Conservation (phyloP, 2,888 invertebrate genomes). For the Catonia carolina region DNA sequence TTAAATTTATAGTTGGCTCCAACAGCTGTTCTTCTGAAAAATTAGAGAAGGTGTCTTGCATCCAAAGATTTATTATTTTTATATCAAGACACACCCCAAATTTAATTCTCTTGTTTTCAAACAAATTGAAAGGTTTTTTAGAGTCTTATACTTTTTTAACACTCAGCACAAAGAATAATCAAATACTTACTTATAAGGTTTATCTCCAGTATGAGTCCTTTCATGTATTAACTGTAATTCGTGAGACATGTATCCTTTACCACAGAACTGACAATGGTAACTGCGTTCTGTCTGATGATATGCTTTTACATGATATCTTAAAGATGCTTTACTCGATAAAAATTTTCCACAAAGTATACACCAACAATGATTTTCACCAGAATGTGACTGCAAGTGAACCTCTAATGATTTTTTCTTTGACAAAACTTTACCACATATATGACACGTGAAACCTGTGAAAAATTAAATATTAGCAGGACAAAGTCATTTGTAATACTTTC, state of each 20-base stretch:
- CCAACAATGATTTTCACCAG: not conserved
- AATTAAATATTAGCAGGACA: too few species aligned
- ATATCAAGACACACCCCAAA: too few species aligned
- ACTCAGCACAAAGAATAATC: too few species aligned
- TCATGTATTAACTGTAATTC: conserved; percentile 43
- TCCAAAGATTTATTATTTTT: too few species aligned
- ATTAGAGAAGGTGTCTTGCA: too few species aligned
- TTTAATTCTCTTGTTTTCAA: too few species aligned
- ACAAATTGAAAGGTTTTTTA: too few species aligned
- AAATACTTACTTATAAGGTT: conserved; percentile 36
- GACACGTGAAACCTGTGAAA: conserved; percentile 7
- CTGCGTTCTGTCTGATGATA: conserved; percentile 43
- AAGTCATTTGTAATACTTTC: not conserved
- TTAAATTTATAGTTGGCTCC: too few species aligned
- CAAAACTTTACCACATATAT: conserved; percentile 16
- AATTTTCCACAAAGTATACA: conserved; percentile 18
- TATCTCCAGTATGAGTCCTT: conserved; percentile 42
- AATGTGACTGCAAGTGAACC: not conserved
- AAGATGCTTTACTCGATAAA: conserved; percentile 28
- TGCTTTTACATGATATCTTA: conserved; percentile 43
- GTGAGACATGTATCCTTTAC: conserved; percentile 42
- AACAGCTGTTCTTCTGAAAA: too few species aligned
- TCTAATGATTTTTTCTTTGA: conserved; percentile 4
- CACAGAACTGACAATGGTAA: conserved; percentile 44
- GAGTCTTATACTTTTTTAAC: too few species aligned